A percentile compares a stretch with the other conserved stretches of the same genome.
These are phyloP conservation scores for Pachyramphus minor DNA, from an alignment of 2,113 vertebrate species.

Conservation along the genomic window DNA sequence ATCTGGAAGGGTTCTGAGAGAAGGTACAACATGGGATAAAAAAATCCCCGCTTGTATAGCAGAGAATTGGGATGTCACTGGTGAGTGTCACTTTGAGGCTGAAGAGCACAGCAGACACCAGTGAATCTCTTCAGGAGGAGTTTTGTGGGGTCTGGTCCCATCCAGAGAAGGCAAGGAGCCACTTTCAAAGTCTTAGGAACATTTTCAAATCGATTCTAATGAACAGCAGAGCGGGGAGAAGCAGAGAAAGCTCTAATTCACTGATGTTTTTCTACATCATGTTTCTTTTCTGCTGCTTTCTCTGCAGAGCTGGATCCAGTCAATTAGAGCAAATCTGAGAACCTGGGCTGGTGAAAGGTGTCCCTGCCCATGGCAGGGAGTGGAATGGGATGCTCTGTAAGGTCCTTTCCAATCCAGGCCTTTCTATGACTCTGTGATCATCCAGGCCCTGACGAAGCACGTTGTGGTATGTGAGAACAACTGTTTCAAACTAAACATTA, in stretches of 20 bases:
- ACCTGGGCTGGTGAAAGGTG: neutral
- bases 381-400: rapidly evolving
- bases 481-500: neutral
- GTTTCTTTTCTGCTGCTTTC: rapidly evolving
- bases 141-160: neutral
- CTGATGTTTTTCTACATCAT: rapidly evolving
- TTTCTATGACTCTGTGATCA: rapidly evolving
- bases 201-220: neutral
- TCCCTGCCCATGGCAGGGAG: neutral
- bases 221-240: neutral
- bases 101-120: neutral
- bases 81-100: neutral
- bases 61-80: neutral
- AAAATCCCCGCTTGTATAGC: neutral
- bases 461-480: neutral
- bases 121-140: neutral
- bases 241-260: neutral
- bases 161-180: neutral
- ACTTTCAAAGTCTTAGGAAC: neutral
- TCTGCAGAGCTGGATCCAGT: neutral
- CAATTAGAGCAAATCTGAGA: rapidly evolving
- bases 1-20: neutral
- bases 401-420: neutral
- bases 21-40: neutral
- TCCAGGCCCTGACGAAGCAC: neutral